Base-by-base conservation (phyloP, 1,140 invertebrate genomes). In the Caenorhabditis brenneri region DNA sequence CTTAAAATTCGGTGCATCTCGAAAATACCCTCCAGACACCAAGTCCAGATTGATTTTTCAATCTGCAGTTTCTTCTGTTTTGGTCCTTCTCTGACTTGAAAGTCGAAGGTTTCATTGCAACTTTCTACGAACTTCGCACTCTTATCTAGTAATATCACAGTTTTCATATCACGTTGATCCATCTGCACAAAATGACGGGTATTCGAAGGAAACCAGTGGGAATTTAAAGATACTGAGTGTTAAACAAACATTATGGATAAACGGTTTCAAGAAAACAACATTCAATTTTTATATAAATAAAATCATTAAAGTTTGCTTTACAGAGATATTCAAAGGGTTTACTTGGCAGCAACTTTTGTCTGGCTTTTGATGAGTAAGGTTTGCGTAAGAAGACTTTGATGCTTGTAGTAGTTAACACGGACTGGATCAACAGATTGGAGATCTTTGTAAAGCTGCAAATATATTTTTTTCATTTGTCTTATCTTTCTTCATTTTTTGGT, bases 351-450 rank as follows among this genome's bases (percentile, higher is more conserved):
- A 22, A 74, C 65, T 46, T 39, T 74, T 19, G 65, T 74, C n/a
- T 74, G 65, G 10, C 27, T 46, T 46, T 74, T 74, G 65, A 39
- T 24, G 36, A 74, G 65, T 36, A 74, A 42, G n/a, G 65, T 74
- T 42, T 74, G 65, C 24, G 65, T 36, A 42, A 74, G 36, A 42
- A 74, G 65, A 46, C 65, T 74, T n/a, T 74, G 65, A 27, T 85
- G 69, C 12, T 81, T 82, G 84, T 85, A 87, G 53, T 87, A 87
- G 27, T 87, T 87, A 1, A 29, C 29, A 22, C 88, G 84, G 24
- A 89, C 82, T 4, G 87, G 88, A 39, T 89, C 88, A 9, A 88
- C 39, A 10, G 31, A 19, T 53, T 84, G 82, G 15, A 89, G 82
- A 22, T 87, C 82, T 10, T 65, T 51, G 22, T 90, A 60, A 27